Evolutionary conservation across 2,797 vertebrate genomes (phyloP).

Genomic region (Lophotriccus pileatus): DNA sequence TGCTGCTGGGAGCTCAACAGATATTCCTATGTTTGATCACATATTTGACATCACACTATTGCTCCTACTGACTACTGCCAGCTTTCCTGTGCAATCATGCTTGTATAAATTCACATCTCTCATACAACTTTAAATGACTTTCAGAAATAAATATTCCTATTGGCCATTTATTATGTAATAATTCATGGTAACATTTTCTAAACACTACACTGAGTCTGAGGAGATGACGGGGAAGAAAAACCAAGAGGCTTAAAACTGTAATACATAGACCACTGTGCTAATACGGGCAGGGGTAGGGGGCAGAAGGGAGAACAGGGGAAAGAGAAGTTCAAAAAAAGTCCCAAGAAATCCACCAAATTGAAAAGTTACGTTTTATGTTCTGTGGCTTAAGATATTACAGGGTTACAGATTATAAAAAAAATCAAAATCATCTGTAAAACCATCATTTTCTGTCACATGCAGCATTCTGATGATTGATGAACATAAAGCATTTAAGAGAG

Average conservation of each 20-base stretch:
- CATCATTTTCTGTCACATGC: background rate
- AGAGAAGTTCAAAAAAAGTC: background rate
- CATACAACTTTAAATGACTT: conserved; percentile 16
- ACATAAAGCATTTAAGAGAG: background rate
- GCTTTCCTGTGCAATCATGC: background rate
- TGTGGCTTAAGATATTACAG: background rate
- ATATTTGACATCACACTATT: conserved; percentile 42
- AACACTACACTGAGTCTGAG: background rate
- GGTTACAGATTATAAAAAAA: background rate
- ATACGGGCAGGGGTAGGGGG: fast-evolving
- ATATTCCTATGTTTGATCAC: conserved; percentile 41
- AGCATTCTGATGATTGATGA: background rate
- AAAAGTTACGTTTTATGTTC: background rate
- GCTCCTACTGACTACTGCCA: conserved; percentile 56
- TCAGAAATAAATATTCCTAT: conserved; percentile 7
- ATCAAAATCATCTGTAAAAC: background rate
- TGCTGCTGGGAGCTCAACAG: conserved; percentile 40
- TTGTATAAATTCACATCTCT: conserved; percentile 17
- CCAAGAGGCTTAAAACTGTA: background rate
- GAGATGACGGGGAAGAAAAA: background rate
- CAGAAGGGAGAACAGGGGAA: background rate
- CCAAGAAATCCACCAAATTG: background rate
- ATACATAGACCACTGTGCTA: background rate
- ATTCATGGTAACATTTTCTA: background rate
- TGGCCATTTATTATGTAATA: conserved; percentile 11